phyloP scores from a whole-genome alignment of 2,113 vertebrate species.

The Xiphorhynchus elegans region DNA sequence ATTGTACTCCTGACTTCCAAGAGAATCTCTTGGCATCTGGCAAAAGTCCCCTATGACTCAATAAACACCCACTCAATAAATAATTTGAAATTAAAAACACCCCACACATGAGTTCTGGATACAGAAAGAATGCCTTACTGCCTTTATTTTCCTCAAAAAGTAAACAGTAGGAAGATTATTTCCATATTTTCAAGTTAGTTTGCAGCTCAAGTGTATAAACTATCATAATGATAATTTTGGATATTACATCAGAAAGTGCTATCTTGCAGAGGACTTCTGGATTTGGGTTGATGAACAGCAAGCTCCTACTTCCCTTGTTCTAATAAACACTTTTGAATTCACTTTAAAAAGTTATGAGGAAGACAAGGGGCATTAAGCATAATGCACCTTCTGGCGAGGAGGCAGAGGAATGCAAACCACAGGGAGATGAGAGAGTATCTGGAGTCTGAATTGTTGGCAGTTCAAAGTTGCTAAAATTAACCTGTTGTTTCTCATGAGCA shows the following conservation, averaged over 20 bases:
- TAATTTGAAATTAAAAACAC: conserved; percentile 20
- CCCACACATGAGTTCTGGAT: background rate
- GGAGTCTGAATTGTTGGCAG: background rate
- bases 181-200: background rate
- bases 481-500: conserved; percentile 4
- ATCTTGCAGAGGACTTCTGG: background rate
- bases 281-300: background rate
- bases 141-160: conserved; percentile 12
- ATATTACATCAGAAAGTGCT: background rate
- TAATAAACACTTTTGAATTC: background rate
- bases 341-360: background rate
- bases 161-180: background rate
- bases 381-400: conserved; percentile 19
- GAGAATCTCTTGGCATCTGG: background rate
- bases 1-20: background rate
- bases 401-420: background rate
- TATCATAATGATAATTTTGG: background rate
- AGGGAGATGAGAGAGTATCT: background rate
- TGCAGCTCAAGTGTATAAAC: background rate
- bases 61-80: conserved; percentile 17
- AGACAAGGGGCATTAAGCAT: background rate
- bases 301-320: background rate
- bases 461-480: conserved; percentile 2
- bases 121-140: background rate
- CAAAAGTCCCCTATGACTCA: background rate